Conservation (phyloP, 2,113 vertebrate species). For the Semicossyphus pulcher region DNA sequence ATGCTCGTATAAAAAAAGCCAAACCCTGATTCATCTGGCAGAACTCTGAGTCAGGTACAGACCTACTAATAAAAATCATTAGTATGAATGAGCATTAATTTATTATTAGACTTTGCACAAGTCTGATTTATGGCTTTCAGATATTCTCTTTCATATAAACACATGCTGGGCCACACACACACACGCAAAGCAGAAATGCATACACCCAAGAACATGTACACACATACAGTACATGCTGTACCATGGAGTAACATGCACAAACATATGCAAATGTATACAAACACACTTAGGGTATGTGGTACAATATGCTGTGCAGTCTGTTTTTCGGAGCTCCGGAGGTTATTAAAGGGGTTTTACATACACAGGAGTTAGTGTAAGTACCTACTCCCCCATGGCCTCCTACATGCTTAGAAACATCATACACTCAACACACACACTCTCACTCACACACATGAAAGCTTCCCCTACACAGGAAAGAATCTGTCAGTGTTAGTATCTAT, state of each 20-base stretch:
- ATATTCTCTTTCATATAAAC: too few relatives aligned
- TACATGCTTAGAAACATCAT: background rate
- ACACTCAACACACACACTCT: background rate
- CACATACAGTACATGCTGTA: background rate
- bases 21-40: too few relatives aligned
- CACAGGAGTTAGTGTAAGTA: background rate
- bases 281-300: background rate
- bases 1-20: too few relatives aligned
- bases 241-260: background rate
- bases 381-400: background rate
- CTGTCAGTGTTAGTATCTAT: background rate
- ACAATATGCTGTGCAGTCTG: background rate
- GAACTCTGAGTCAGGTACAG: too few relatives aligned
- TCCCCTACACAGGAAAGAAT: background rate
- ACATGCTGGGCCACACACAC: background rate
- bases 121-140: too few relatives aligned
- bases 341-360: background rate
- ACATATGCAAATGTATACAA: constrained; percentile 8
- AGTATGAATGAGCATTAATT: too few relatives aligned
- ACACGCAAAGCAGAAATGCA: too few relatives aligned
- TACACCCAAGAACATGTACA: background rate
- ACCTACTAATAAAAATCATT: too few relatives aligned
- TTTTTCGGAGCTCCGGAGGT: background rate
- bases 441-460: background rate
- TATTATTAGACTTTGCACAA: too few relatives aligned